A percentile compares a stretch with the other conserved stretches of the same genome.
phyloP scores from a whole-genome alignment of 2,888 invertebrate genomes.

The Cordylochernes scorpioides region DNA sequence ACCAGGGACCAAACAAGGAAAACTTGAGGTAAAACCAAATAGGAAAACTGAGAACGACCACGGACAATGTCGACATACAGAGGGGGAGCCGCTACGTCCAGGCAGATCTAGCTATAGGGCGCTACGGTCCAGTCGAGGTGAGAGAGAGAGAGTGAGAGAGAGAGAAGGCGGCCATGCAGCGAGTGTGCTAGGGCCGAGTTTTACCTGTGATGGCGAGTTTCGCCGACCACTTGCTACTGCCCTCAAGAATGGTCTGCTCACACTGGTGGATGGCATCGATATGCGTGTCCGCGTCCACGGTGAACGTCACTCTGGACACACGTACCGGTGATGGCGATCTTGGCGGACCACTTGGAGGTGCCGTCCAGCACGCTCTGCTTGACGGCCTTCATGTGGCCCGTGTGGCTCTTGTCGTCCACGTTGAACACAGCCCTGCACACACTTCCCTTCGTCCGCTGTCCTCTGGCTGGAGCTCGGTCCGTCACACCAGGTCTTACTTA shows the following conservation, averaged over 20 bases:
- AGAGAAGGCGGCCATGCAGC: background rate
- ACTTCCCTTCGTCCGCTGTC: no score
- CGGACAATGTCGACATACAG: no score
- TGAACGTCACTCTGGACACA: constrained; percentile 68
- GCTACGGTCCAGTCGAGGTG: background rate
- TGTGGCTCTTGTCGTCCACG: constrained; percentile 76
- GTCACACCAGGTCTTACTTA: no score
- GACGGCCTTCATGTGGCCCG: constrained; percentile 87
- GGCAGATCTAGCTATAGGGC: background rate
- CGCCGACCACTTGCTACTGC: constrained; percentile 97
- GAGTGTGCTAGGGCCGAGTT: background rate
- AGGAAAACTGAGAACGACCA: no score
- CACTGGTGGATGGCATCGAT: constrained; percentile 92
- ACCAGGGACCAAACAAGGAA: no score
- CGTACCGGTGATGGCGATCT: constrained; percentile 99
- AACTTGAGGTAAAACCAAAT: no score
- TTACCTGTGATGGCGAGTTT: constrained; percentile 98
- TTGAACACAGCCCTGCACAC: constrained; percentile 80
- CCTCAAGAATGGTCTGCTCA: constrained; percentile 89
- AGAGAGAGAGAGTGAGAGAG: background rate
- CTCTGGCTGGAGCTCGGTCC: no score
- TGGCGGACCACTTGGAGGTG: constrained; percentile 98
- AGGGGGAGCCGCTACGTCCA: no score
- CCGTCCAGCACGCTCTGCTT: constrained; percentile 97
- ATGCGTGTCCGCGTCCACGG: constrained; percentile 89